A percentile compares a stretch with the other conserved stretches of the same genome.
These are phyloP conservation scores for Bostrychus sinensis DNA, from an alignment of 2,113 vertebrate species.

Conservation along the genomic window DNA sequence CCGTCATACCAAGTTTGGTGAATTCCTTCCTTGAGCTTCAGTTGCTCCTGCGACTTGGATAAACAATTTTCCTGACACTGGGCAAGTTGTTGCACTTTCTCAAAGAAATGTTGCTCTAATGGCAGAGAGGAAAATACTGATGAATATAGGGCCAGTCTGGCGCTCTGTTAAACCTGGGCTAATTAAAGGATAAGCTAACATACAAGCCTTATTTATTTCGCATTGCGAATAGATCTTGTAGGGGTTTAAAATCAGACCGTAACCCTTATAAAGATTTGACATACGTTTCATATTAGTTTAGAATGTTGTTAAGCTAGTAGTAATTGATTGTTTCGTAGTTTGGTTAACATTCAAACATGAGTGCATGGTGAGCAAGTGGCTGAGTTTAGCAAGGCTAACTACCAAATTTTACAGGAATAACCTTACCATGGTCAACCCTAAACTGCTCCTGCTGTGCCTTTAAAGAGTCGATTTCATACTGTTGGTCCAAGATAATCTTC, in stretches of 20 bases:
- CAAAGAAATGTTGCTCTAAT: conserved; percentile 93
- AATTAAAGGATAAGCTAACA: background rate
- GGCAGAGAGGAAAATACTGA: background rate
- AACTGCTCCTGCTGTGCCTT: conserved; percentile 90
- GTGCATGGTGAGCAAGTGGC: conserved; percentile 17
- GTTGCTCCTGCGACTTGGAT: conserved; percentile 86
- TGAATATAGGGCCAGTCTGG: background rate
- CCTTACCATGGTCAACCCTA: conserved; percentile 92
- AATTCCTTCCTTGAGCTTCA: conserved; percentile 85
- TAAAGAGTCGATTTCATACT: conserved; percentile 86
- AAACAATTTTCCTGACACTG: conserved; percentile 89
- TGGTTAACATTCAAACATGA: background rate
- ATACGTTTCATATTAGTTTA: too few species aligned
- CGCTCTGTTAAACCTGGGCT: too few species aligned
- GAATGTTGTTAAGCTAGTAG: too few species aligned
- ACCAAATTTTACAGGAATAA: background rate
- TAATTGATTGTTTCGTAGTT: too few species aligned
- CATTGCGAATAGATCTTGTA: too few species aligned
- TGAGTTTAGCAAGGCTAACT: conserved; percentile 8
- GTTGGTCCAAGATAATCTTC: conserved; percentile 86
- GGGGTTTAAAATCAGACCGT: too few species aligned
- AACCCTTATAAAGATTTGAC: too few species aligned
- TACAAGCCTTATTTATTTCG: too few species aligned
- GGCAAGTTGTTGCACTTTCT: conserved; percentile 90
- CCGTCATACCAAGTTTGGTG: conserved; percentile 83